Evolutionary conservation across 2,113 vertebrate genomes (phyloP).

Genomic region (Callopanchax toddi): DNA sequence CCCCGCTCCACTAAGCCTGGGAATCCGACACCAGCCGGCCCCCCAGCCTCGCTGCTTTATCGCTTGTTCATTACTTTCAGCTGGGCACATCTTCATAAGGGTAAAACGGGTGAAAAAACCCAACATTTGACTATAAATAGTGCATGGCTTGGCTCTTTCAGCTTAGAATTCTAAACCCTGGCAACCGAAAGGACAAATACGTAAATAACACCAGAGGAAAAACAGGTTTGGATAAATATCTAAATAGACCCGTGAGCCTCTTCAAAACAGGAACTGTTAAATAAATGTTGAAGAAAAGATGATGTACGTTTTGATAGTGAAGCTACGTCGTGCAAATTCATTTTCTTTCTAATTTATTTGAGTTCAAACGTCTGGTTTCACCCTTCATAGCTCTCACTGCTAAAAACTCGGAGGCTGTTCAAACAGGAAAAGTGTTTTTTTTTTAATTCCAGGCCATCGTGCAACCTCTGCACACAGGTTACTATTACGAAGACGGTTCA

Average conservation of each 20-base stretch:
- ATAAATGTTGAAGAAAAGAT: neutral
- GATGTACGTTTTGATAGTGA: neutral
- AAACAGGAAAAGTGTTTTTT: neutral
- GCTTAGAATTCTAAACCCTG: neutral
- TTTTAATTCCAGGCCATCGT: conserved; percentile 33
- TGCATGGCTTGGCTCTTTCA: neutral
- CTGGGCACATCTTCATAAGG: conserved; percentile 16
- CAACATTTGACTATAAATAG: neutral
- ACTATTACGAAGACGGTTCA: conserved; percentile 12
- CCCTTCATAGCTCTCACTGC: conserved; percentile 10
- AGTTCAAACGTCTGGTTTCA: neutral
- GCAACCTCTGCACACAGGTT: conserved; percentile 55
- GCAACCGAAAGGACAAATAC: neutral
- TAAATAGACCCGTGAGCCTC: neutral
- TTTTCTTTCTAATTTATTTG: conserved; percentile 10
- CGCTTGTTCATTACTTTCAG: conserved; percentile 27
- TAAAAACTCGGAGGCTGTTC: conserved; percentile 46
- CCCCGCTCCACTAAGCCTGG: conserved; percentile 13
- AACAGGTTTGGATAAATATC: neutral
- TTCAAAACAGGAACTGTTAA: neutral
- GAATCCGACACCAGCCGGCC: conserved; percentile 62
- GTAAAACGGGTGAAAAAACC: neutral
- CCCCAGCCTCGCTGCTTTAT: conserved; percentile 8
- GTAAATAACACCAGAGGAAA: neutral
- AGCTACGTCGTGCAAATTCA: neutral